Evolutionary conservation across 1,140 invertebrate genomes (phyloP).

Genomic region (Periplaneta americana): DNA sequence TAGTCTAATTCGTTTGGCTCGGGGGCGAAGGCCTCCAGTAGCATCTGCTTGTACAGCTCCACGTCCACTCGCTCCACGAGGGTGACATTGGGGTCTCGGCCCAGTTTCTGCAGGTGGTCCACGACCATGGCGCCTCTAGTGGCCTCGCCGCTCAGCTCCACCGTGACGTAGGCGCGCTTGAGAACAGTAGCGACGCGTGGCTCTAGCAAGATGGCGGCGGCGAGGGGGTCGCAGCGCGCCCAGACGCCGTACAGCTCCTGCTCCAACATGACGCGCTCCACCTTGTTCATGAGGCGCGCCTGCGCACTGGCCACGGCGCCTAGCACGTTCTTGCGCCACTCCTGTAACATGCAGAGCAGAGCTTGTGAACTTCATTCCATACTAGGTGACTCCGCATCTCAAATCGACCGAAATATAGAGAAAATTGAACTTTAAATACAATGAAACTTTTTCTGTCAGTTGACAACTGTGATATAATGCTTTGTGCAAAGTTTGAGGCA

Average conservation of each 20-base stretch:
- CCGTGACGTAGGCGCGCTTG: constrained; percentile 40
- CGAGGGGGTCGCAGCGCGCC: constrained; percentile 51
- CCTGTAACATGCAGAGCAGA: constrained; percentile 35
- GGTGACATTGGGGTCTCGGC: constrained; percentile 40
- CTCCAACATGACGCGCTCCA: constrained; percentile 41
- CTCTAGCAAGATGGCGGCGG: constrained; percentile 45
- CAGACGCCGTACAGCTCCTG: constrained; percentile 24
- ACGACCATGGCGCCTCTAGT: constrained; percentile 55
- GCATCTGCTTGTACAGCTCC: constrained; percentile 1
- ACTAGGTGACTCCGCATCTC: too few relatives aligned
- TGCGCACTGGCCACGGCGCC: constrained; percentile 37
- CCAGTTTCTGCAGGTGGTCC: constrained; percentile 40
- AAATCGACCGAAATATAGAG: too few relatives aligned
- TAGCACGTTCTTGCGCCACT: constrained; percentile 47
- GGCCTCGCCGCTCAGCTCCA: constrained; percentile 46
- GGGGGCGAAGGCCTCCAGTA: not conserved
- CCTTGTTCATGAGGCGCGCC: constrained; percentile 45
- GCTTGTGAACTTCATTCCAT: too few relatives aligned
- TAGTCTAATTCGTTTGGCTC: too few relatives aligned
- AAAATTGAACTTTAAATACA: too few relatives aligned
- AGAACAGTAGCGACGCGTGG: constrained; percentile 32
- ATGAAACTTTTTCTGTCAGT: too few relatives aligned
- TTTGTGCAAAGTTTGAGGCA: too few relatives aligned
- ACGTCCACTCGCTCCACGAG: constrained; percentile 36
- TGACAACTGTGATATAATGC: too few relatives aligned